Evolutionary conservation across 2,113 vertebrate species (phyloP), one percentile per base, ranked within the genome.

Genomic region (Xyrauchen texanus): DNA sequence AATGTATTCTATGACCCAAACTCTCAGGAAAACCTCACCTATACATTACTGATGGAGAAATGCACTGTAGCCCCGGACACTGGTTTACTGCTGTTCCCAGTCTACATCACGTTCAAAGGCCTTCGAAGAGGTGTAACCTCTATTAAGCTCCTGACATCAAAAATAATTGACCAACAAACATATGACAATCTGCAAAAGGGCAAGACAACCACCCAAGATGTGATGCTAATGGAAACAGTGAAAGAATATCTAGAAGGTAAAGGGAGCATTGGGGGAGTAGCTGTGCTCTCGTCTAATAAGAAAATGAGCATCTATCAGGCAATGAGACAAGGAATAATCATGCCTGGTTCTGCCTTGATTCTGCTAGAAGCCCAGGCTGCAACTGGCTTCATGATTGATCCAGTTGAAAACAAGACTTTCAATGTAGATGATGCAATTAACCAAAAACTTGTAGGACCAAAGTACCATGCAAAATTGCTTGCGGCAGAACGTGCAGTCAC

Each of bases 1-100:
- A 95, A 90, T 81, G 94, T 96, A 51, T 98, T 95, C 85, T 97
- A 96, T 0, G 93, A 97, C 81, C 96, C 97, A 74, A 96, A 95
- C 86, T 94, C 94, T 0, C 93, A 96, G 86, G 89, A 97, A 90
- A 94, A 92, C 83, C 90, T 97, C 1, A 95, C 93, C 12, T 99
- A 98, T 86, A 84, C 90, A 87, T 91, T 90, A 66, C 92, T 99
- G n/a, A 88, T 96, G 83, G 86, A 96, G 83, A 90, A 94, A 16
- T 98, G 96, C 76, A 80, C 92, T 4, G 87, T 91, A 0, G 96
- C 97, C 74, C 91, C 95, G 0, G 92, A 93, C 76, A 98, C 96
- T 0, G 93, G 93, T 3, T 88, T 98, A 55, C 79, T 93, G 70
- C 94, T 97, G 0, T 88, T 98, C 82, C 95, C 95, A 0, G 86